phyloP scores from a whole-genome alignment of 2,888 invertebrate genomes.

The Rhogogaster chlorosoma region DNA sequence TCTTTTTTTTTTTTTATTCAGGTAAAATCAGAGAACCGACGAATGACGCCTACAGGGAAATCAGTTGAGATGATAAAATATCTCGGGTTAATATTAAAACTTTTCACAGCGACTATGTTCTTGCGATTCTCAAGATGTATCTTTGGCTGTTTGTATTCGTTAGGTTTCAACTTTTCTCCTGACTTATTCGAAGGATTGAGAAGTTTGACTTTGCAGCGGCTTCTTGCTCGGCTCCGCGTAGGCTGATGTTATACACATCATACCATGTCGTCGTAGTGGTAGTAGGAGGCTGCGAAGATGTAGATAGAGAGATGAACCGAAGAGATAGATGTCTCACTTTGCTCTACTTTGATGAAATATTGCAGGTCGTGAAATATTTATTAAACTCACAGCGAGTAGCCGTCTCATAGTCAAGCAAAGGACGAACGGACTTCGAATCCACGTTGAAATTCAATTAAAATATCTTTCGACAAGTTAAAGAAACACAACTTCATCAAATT shows the following conservation, averaged over 20 bases:
- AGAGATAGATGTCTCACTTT: constrained; percentile 19
- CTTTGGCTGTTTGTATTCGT: constrained; percentile 63
- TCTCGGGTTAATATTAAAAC: constrained; percentile 65
- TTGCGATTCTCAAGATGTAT: constrained; percentile 59
- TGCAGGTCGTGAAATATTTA: constrained; percentile 33
- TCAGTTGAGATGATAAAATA: constrained; percentile 57
- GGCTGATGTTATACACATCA: background rate
- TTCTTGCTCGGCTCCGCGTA: background rate
- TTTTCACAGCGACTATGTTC: constrained; percentile 7
- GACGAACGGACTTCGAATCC: background rate
- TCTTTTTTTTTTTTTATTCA: background rate
- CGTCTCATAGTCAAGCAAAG: background rate
- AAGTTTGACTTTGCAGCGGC: constrained; percentile 29
- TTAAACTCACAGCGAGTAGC: constrained; percentile 19
- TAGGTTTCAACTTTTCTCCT: constrained; percentile 52
- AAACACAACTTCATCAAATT: constrained; percentile 8
- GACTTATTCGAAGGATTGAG: constrained; percentile 1
- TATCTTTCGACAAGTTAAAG: background rate
- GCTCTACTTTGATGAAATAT: constrained; percentile 37
- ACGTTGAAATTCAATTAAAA: constrained; percentile 24
- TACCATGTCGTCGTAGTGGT: background rate
- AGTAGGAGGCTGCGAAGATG: background rate
- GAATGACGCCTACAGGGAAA: constrained; percentile 58
- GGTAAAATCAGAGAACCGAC: constrained; percentile 1
- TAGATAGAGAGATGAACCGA: constrained; percentile 3